Conservation (phyloP, 2,888 invertebrate genomes). For the Eupithecia exiguata region DNA sequence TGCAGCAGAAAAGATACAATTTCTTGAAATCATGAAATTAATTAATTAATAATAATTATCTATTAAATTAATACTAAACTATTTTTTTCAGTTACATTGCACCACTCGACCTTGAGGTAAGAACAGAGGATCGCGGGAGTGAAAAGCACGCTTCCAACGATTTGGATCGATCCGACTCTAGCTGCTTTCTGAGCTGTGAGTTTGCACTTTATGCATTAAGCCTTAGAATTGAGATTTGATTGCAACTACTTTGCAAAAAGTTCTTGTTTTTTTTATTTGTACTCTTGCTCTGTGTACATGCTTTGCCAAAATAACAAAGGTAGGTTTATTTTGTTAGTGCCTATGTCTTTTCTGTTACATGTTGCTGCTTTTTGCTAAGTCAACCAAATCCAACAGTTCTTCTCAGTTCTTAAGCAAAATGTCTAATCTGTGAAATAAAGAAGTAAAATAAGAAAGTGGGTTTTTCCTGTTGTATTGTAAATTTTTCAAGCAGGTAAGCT, state of each 20-base stretch:
- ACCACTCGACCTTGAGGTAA: conserved; percentile 80
- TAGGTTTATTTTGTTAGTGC: neutral
- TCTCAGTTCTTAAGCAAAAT: neutral
- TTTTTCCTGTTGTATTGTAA: neutral
- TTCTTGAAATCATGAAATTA: neutral
- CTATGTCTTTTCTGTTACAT: neutral
- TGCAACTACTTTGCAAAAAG: no score
- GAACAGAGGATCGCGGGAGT: conserved; percentile 50
- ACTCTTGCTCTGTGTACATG: neutral
- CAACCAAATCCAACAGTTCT: neutral
- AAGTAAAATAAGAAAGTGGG: neutral
- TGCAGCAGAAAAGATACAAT: neutral
- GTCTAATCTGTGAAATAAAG: neutral
- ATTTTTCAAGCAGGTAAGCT: neutral
- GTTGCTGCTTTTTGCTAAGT: neutral
- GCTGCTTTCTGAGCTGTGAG: conserved; percentile 83
- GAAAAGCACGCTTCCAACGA: conserved; percentile 71
- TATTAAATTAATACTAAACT: no score
- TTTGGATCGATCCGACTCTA: conserved; percentile 78
- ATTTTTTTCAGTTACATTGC: conserved; percentile 73
- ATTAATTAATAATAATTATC: no score
- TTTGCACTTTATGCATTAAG: conserved; percentile 41
- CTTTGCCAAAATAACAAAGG: neutral
- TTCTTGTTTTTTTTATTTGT: neutral
- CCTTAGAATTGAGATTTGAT: neutral